A percentile compares a stretch with the other conserved stretches of the same genome.
Evolutionary conservation across 2,113 vertebrate species (phyloP).

Genomic region (Apteryx owenii): DNA sequence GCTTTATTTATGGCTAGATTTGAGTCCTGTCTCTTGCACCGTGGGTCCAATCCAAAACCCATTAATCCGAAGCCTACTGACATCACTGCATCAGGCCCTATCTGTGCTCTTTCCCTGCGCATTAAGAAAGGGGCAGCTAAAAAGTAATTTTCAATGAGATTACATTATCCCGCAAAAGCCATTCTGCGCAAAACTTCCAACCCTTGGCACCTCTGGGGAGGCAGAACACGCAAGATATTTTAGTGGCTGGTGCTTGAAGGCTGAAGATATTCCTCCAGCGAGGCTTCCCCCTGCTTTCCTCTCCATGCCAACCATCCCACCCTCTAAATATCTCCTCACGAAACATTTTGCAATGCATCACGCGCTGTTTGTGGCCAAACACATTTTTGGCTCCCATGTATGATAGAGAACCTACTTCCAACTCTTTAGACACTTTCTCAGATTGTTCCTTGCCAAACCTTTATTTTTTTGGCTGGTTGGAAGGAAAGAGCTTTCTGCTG

Average conservation of each 20-base stretch:
- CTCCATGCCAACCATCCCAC: slow-evolving; percentile 34
- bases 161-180: neutral
- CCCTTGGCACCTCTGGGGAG: neutral
- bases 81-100: neutral
- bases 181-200: neutral
- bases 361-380: slow-evolving; percentile 41
- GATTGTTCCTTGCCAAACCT: slow-evolving; percentile 31
- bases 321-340: slow-evolving; percentile 5
- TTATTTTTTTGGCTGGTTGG: neutral
- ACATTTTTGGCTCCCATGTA: slow-evolving; percentile 56
- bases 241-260: slow-evolving; percentile 51
- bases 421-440: slow-evolving; percentile 29
- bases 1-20: slow-evolving; percentile 39
- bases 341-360: slow-evolving; percentile 55
- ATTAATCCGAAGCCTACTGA: slow-evolving; percentile 13
- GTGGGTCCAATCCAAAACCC: neutral
- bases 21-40: slow-evolving; percentile 15
- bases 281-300: neutral
- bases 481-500: neutral
- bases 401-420: neutral
- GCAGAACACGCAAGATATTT: neutral
- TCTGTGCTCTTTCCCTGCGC: neutral
- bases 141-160: neutral
- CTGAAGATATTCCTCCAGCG: neutral
- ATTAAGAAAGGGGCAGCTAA: neutral